phyloP scores from a whole-genome alignment of 2,797 vertebrate species.

The Petrocephalus schoutedeni region DNA sequence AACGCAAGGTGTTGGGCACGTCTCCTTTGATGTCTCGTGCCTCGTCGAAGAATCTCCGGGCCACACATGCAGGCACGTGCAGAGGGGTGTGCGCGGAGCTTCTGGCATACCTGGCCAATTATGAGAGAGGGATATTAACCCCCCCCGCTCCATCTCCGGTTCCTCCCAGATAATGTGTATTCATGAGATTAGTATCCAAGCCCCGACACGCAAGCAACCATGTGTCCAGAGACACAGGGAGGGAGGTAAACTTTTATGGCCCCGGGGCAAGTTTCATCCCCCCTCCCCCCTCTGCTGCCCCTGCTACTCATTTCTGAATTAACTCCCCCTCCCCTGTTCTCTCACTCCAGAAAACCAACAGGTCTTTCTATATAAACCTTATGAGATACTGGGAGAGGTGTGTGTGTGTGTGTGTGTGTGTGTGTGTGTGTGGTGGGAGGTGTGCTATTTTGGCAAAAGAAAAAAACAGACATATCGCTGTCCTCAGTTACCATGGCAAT shows the following conservation, averaged over 20 bases:
- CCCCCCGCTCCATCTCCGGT: background rate
- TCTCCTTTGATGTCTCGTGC: background rate
- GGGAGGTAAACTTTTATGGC: background rate
- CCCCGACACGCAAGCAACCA: background rate
- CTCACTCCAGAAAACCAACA: background rate
- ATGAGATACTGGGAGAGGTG: background rate
- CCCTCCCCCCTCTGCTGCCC: background rate
- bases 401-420: background rate
- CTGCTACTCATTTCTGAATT: background rate
- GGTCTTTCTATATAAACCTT: background rate
- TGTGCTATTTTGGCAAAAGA: constrained; percentile 55
- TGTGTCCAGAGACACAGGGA: background rate
- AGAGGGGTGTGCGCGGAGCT: background rate
- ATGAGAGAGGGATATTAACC: background rate
- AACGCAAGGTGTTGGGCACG: background rate
- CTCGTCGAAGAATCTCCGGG: background rate
- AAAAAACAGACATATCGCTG: constrained; percentile 58
- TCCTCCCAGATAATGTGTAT: background rate
- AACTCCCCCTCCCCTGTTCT: background rate
- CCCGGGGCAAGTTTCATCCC: background rate
- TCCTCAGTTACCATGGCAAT: constrained; percentile 65
- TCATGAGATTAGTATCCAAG: background rate
- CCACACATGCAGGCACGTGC: background rate
- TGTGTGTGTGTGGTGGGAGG: background rate
- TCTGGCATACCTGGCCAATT: background rate